These are phyloP conservation scores for Porites evermanni DNA, from an alignment of 92 coral and sea anemone species.

Conservation along the genomic window DNA sequence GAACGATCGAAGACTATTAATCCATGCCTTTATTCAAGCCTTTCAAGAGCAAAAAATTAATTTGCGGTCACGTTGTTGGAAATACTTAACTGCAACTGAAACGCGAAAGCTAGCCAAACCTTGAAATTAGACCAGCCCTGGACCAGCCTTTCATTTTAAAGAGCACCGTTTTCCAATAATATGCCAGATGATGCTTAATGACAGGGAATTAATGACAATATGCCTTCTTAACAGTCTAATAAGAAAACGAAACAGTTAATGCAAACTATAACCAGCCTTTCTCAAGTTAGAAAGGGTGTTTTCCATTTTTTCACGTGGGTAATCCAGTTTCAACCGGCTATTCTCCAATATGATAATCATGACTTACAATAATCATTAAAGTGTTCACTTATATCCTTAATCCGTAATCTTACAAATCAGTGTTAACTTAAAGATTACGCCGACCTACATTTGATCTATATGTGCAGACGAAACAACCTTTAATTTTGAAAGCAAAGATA, in stretches of 20 bases:
- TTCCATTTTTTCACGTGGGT: neutral
- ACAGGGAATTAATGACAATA: no score
- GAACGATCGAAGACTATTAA: no score
- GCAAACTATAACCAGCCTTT: no score
- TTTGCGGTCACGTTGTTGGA: neutral
- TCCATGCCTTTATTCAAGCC: neutral
- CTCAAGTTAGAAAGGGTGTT: neutral
- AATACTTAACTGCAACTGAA: slow-evolving; percentile 12
- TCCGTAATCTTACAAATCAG: neutral
- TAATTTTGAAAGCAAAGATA: slow-evolving; percentile 1
- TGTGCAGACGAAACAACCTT: slow-evolving; percentile 5
- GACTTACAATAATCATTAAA: neutral
- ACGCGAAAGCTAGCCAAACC: slow-evolving; percentile 6
- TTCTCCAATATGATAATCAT: slow-evolving; percentile 3
- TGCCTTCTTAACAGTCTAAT: no score
- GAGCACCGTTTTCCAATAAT: no score
- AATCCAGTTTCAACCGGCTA: neutral
- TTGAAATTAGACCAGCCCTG: no score
- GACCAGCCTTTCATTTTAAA: no score
- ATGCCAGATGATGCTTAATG: no score
- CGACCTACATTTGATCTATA: neutral
- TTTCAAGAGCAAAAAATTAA: neutral
- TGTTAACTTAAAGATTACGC: neutral
- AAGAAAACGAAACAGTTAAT: no score
- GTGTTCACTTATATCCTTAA: no score